Base-by-base conservation (phyloP, 2,888 invertebrate species). In the Torymus auratus region DNA sequence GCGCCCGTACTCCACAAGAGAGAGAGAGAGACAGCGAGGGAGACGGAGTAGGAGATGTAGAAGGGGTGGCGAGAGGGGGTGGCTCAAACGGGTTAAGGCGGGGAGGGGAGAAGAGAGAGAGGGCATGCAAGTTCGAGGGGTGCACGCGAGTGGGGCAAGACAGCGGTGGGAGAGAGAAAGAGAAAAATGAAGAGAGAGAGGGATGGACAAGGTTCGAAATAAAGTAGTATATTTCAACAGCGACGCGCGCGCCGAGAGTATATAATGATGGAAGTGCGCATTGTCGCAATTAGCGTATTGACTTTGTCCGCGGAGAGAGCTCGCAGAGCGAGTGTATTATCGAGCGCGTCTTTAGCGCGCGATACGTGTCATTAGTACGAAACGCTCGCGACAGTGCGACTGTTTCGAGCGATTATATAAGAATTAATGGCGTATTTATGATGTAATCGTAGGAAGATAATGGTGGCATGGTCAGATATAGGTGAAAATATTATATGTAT, bases 131-230 rank as follows among this genome's bases (percentile, higher is more conserved):
- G 64, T 62, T 56, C 56, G 78, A 55, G 55, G 52, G 56, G 55
- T 20, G 75, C n/a, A 62, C 53, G 17, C 53, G 17, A 41, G 69
- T 14, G 41, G 20, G 70, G 12, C 13, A 41, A 41, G 41, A 41
- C 41, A 41, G 50, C 10, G 14, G 41, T 20, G 53, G n/a, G 7
- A 52, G n/a, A 15, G 53, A 53, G 58, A 60, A 60, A 69, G 81
- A 72, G 80, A 65, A 70, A 67, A 74, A 74, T 65, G 75, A 71
- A 84, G 82, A 67, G 65, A 79, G 73, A 84, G 74, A 64, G 81
- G 67, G 80, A 83, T 60, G 64, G 78, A 80, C 69, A 72, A 62
- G 58, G 68, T 69, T 82, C 81, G 69, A 82, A 52, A 41, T 13
- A 15, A 14, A 62, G 13, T n/a, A 55, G 20, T 41, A 23, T 53